Evolutionary conservation across 2,888 invertebrate species (phyloP).

Genomic region (Cerceris rybyensis): DNA sequence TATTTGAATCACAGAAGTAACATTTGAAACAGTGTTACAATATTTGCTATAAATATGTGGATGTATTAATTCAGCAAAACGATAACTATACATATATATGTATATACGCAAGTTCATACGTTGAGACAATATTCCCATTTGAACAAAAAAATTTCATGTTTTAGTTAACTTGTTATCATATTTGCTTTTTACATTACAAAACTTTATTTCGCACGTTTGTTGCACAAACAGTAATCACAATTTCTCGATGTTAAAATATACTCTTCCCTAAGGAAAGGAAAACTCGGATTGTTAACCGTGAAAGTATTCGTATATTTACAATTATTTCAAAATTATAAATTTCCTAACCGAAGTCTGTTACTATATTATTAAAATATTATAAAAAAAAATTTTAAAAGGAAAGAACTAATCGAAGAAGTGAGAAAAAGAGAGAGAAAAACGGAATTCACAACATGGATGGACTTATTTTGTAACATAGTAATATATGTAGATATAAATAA

Average conservation of each 20-base stretch:
- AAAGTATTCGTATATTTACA: conserved; percentile 42
- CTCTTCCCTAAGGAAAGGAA: conserved; percentile 12
- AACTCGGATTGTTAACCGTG: conserved; percentile 20
- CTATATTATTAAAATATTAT: conserved; percentile 31
- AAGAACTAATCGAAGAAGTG: too few species aligned
- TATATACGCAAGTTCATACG: conserved; percentile 13
- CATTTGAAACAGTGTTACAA: conserved; percentile 59
- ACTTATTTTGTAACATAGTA: conserved; percentile 46
- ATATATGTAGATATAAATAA: conserved; percentile 51
- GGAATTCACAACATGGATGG: conserved; percentile 39
- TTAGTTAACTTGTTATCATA: conserved; percentile 1
- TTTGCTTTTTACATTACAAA: conserved; percentile 5
- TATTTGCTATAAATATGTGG: conserved; percentile 44
- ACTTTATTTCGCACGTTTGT: conserved; percentile 22
- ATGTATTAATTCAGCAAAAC: conserved; percentile 22
- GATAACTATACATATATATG: conserved; percentile 7
- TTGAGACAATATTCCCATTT: conserved; percentile 6
- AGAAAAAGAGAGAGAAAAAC: too few species aligned
- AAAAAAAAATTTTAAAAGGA: too few species aligned
- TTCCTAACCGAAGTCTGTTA: conserved; percentile 24
- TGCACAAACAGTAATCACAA: conserved; percentile 21
- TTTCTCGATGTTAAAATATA: conserved; percentile 20
- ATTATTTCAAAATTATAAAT: conserved; percentile 22
- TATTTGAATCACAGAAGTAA: conserved; percentile 67
- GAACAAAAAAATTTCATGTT: conserved; percentile 2